These are phyloP conservation scores for Salarias fasciatus DNA, from an alignment of 2,797 vertebrate genomes.

Conservation along the genomic window DNA sequence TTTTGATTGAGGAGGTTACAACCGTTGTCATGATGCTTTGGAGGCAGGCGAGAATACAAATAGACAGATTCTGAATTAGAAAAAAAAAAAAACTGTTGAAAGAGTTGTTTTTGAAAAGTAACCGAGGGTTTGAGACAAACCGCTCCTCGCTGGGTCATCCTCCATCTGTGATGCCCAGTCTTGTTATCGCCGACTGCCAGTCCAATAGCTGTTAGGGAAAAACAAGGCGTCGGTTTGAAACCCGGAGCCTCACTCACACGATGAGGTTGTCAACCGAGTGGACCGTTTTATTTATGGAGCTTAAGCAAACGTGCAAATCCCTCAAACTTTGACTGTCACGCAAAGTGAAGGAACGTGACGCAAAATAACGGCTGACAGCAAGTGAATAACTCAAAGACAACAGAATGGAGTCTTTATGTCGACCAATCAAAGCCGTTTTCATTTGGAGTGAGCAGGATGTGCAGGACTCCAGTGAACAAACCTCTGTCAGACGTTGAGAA, in stretches of 20 bases:
- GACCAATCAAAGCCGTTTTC: too few relatives aligned
- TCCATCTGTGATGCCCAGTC: slow-evolving; percentile 55
- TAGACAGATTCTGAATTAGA: slow-evolving; percentile 55
- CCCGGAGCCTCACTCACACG: slow-evolving; percentile 16
- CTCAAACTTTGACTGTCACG: too few relatives aligned
- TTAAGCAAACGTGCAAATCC: not conserved
- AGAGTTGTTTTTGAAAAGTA: slow-evolving; percentile 60
- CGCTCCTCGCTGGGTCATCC: slow-evolving; percentile 48
- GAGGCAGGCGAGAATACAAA: slow-evolving; percentile 66
- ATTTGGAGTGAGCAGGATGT: too few relatives aligned
- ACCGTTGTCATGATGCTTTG: slow-evolving; percentile 66
- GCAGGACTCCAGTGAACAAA: too few relatives aligned
- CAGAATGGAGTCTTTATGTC: too few relatives aligned
- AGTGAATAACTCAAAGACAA: too few relatives aligned
- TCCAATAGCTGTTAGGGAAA: slow-evolving; percentile 43
- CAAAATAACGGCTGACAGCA: not conserved
- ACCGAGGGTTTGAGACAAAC: slow-evolving; percentile 56
- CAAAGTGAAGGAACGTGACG: not conserved
- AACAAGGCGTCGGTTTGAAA: slow-evolving; percentile 39
- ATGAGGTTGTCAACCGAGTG: slow-evolving; percentile 38
- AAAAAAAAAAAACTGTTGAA: slow-evolving; percentile 40
- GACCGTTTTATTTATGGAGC: slow-evolving; percentile 28
- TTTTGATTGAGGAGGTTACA: slow-evolving; percentile 80
- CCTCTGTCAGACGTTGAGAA: too few relatives aligned
- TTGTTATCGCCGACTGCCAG: slow-evolving; percentile 51